Evolutionary conservation across 2,113 vertebrate genomes (phyloP).

Genomic region (Onychostoma macrolepis): DNA sequence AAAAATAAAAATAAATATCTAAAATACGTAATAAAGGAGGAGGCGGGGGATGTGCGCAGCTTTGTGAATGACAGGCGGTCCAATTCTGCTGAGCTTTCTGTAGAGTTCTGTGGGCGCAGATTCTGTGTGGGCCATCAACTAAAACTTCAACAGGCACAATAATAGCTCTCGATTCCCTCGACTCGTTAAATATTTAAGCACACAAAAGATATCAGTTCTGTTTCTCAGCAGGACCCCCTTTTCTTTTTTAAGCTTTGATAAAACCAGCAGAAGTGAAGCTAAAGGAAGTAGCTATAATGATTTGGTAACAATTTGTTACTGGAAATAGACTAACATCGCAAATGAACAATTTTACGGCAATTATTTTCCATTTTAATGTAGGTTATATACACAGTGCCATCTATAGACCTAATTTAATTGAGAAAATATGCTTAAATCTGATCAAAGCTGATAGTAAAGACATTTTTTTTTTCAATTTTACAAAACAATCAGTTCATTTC

Average conservation of each 20-base stretch:
- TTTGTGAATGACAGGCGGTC: constrained; percentile 10
- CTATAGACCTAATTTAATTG: no score
- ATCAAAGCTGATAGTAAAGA: no score
- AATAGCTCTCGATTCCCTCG: not conserved
- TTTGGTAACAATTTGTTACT: no score
- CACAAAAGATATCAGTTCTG: not conserved
- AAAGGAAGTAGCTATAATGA: no score
- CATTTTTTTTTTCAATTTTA: no score
- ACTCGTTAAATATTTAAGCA: not conserved
- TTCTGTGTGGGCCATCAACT: not conserved
- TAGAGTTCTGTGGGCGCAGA: not conserved
- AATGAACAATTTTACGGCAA: no score
- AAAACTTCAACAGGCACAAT: not conserved
- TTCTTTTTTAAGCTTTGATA: not conserved
- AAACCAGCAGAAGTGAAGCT: not conserved
- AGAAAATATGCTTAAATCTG: no score
- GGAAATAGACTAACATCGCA: no score
- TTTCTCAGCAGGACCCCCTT: not conserved
- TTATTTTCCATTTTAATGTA: no score
- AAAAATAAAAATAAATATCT: not conserved
- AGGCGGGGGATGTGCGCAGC: not conserved
- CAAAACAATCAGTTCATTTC: no score
- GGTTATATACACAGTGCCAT: no score
- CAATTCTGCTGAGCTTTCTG: constrained; percentile 18
- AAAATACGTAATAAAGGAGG: not conserved